phyloP scores from a whole-genome alignment of 1,140 invertebrate genomes.

The Heterodera schachtii region DNA sequence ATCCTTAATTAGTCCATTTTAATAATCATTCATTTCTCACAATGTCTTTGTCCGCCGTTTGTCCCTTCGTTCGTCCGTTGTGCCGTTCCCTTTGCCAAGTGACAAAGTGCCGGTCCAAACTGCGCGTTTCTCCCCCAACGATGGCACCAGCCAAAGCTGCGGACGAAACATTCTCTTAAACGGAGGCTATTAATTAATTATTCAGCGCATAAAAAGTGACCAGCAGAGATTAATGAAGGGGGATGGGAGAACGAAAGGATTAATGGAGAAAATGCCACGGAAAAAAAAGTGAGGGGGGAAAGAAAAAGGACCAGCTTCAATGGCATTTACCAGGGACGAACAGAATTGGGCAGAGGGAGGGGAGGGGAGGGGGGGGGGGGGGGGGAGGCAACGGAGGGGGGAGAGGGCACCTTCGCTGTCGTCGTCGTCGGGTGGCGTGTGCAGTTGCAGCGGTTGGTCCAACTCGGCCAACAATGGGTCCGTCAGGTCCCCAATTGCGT shows the following conservation, averaged over 20 bases:
- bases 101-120: conserved; percentile 23
- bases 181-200: neutral
- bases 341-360: neutral
- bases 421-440: conserved; percentile 4
- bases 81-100: conserved; percentile 2
- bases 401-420: neutral
- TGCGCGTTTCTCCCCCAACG: conserved; percentile 17
- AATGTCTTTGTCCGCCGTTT: neutral
- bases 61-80: neutral
- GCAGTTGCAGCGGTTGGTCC: conserved; percentile 1
- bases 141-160: neutral
- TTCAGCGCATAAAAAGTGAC: too few relatives aligned
- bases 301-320: too few relatives aligned
- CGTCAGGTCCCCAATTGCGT: neutral
- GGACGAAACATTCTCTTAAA: neutral
- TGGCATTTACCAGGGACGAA: too few relatives aligned
- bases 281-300: too few relatives aligned
- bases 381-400: neutral
- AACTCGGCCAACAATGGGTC: neutral
- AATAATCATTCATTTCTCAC: neutral
- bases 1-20: too few relatives aligned
- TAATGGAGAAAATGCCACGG: neutral
- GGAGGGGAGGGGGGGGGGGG: too few relatives aligned
- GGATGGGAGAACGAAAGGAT: neutral
- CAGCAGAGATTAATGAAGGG: too few relatives aligned